Conservation (phyloP, 2,113 vertebrate species). For the Charadrius vociferus region DNA sequence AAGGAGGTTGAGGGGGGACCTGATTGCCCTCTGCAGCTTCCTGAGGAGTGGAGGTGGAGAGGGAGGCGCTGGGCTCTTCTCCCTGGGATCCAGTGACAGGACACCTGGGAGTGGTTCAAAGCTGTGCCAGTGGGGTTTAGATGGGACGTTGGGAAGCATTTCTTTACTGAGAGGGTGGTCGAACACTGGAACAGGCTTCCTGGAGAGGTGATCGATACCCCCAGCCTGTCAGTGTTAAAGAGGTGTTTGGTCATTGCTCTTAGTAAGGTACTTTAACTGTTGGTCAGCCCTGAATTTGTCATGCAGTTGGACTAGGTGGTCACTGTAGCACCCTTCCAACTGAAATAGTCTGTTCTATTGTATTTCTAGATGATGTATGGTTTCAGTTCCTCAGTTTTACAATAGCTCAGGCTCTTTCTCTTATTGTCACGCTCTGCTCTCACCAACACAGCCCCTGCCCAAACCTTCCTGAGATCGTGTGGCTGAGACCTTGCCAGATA, state of each 20-base stretch:
- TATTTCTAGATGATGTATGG: not conserved
- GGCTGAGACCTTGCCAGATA: not conserved
- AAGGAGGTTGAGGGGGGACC: not conserved
- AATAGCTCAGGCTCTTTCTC: not conserved
- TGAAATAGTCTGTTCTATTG: not conserved
- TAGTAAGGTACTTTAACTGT: not conserved
- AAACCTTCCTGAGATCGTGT: not conserved
- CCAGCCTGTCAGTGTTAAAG: not conserved
- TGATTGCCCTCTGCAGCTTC: not conserved
- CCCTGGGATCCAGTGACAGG: not conserved
- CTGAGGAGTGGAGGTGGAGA: not conserved
- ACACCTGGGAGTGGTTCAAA: not conserved
- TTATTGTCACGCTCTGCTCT: not conserved
- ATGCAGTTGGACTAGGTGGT: not conserved
- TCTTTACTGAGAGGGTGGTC: not conserved
- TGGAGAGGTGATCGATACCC: not conserved
- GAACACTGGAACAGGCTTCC: not conserved
- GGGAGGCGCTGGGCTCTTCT: not conserved
- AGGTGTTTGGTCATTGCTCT: not conserved
- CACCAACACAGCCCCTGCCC: not conserved
- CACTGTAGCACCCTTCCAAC: not conserved
- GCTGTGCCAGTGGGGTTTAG: not conserved
- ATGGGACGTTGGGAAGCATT: not conserved
- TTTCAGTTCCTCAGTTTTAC: not conserved
- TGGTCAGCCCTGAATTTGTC: not conserved